Evolutionary conservation across 2,888 invertebrate species (phyloP).

Genomic region (Ormyrus labotus): DNA sequence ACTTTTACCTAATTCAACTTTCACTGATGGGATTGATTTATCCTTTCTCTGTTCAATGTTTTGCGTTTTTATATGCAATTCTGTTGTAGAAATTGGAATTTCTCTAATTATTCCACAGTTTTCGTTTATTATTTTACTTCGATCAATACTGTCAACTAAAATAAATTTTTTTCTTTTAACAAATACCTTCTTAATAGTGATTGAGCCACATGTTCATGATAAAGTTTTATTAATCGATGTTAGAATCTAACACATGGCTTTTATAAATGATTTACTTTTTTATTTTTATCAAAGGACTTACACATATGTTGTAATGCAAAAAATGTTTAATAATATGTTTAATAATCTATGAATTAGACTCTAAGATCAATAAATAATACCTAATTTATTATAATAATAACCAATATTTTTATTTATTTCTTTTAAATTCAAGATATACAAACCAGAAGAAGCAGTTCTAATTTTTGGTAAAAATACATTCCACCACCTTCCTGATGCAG

Average conservation of each 20-base stretch:
- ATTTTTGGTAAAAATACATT: constrained; percentile 74
- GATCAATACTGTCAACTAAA: constrained; percentile 71
- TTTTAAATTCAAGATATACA: background rate
- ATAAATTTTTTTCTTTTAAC: constrained; percentile 47
- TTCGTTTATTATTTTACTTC: constrained; percentile 78
- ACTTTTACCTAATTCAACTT: constrained; percentile 77
- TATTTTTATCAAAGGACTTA: too few relatives aligned
- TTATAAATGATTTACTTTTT: too few relatives aligned
- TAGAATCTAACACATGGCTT: too few relatives aligned
- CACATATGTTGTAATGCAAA: too few relatives aligned
- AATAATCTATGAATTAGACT: background rate
- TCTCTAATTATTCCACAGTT: constrained; percentile 79
- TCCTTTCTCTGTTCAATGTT: constrained; percentile 71
- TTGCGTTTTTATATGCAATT: constrained; percentile 79
- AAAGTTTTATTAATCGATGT: too few relatives aligned
- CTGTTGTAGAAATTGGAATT: constrained; percentile 80
- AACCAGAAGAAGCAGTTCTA: constrained; percentile 56
- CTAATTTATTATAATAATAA: background rate
- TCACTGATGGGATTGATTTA: constrained; percentile 77
- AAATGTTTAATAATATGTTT: too few relatives aligned
- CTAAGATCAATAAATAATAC: constrained; percentile 9
- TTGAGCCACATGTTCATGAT: too few relatives aligned
- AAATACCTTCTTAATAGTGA: too few relatives aligned
- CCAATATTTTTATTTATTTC: too few relatives aligned
- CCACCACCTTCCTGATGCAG: constrained; percentile 75